These are phyloP conservation scores for Sussaba pulchella DNA, from an alignment of 2,888 invertebrate genomes.

Conservation along the genomic window DNA sequence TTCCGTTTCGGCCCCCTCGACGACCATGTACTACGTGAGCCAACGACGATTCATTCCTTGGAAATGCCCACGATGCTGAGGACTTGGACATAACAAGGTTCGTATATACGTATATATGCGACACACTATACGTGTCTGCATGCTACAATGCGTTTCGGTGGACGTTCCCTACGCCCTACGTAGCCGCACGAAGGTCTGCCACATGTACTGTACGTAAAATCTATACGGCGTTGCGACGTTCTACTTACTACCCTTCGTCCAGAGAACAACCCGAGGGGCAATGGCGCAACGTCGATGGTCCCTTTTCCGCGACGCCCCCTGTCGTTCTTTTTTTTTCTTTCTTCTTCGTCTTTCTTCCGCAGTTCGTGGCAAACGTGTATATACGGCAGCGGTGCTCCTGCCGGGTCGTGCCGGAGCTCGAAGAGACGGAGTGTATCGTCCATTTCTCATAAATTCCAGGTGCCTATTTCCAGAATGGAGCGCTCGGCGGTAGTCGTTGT, in stretches of 20 bases:
- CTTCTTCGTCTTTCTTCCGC: not conserved
- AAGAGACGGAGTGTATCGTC: slow-evolving; percentile 8
- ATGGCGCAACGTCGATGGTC: slow-evolving; percentile 5
- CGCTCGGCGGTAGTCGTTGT: not conserved
- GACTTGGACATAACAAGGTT: no score
- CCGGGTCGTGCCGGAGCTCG: slow-evolving; percentile 1
- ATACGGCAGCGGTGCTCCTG: not conserved
- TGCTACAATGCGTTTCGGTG: slow-evolving; percentile 5
- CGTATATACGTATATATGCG: no score
- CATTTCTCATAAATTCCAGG: slow-evolving; percentile 53
- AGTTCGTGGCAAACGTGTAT: not conserved
- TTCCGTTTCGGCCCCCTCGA: slow-evolving; percentile 12
- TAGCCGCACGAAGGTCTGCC: not conserved
- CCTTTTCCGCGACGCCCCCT: not conserved
- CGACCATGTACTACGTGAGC: slow-evolving; percentile 39
- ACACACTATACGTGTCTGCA: no score
- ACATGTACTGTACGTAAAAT: not conserved
- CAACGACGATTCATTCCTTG: slow-evolving; percentile 38
- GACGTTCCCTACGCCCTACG: not conserved
- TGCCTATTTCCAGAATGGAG: slow-evolving; percentile 49
- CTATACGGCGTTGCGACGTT: slow-evolving; percentile 22
- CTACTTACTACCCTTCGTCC: slow-evolving; percentile 8
- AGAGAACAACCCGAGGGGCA: slow-evolving; percentile 20
- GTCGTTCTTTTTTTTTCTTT: slow-evolving; percentile 8
- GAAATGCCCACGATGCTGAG: slow-evolving; percentile 7